These are phyloP conservation scores for Geopemphigus sp. DNA, from an alignment of 1,140 invertebrate genomes.

Conservation along the genomic window DNA sequence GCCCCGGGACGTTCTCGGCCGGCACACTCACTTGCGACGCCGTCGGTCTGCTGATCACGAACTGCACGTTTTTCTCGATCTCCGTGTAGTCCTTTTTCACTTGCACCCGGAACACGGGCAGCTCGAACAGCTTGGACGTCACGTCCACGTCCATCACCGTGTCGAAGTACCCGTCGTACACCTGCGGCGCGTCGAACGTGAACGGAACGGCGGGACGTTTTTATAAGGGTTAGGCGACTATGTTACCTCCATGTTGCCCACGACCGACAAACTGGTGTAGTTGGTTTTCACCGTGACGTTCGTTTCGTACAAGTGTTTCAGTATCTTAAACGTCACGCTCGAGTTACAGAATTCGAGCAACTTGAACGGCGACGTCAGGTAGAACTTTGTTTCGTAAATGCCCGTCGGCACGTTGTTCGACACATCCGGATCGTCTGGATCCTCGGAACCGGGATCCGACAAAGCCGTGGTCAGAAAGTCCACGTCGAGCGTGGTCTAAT, in stretches of 20 bases:
- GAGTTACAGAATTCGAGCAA: slow-evolving; percentile 45
- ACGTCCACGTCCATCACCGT: slow-evolving; percentile 61
- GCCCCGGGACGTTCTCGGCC: too few species aligned
- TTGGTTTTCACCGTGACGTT: slow-evolving; percentile 47
- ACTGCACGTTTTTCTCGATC: slow-evolving; percentile 61
- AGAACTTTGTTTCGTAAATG: slow-evolving; percentile 26
- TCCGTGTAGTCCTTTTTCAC: slow-evolving; percentile 68
- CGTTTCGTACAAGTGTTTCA: slow-evolving; percentile 43
- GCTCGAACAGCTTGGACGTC: slow-evolving; percentile 61
- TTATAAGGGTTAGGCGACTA: too few species aligned
- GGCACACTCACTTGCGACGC: neutral
- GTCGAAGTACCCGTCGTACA: slow-evolving; percentile 64
- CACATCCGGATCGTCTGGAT: slow-evolving; percentile 20
- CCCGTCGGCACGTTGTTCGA: slow-evolving; percentile 16
- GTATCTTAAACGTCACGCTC: neutral
- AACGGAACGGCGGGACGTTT: too few species aligned
- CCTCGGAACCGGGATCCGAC: slow-evolving; percentile 5
- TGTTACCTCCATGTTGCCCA: slow-evolving; percentile 34
- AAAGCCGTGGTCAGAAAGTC: slow-evolving; percentile 17
- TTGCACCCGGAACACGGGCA: slow-evolving; percentile 64
- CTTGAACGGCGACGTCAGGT: slow-evolving; percentile 46
- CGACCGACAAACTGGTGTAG: slow-evolving; percentile 19
- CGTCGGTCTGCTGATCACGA: slow-evolving; percentile 52
- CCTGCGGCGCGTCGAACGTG: too few species aligned
- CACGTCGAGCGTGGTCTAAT: neutral